Evolutionary conservation across 2,888 invertebrate species (phyloP).

Genomic region (Eledone cirrhosa): DNA sequence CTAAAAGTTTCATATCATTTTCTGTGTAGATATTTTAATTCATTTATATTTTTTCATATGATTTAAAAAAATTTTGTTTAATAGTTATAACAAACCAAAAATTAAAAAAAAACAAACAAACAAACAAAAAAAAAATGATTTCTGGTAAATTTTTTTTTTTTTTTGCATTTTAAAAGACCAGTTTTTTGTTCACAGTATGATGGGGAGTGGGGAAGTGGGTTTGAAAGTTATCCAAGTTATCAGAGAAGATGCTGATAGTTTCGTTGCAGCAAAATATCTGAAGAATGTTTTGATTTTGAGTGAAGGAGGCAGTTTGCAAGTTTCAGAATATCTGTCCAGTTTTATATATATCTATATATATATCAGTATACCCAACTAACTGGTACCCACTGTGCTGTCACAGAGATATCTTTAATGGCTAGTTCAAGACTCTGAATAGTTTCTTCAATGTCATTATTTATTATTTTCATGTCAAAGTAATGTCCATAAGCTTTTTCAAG

Average conservation of each 20-base stretch:
- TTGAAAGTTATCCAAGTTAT: background rate
- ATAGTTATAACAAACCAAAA: too few relatives aligned
- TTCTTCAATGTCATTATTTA: constrained; percentile 99
- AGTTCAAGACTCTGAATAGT: constrained; percentile 92
- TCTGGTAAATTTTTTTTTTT: too few relatives aligned
- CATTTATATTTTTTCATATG: too few relatives aligned
- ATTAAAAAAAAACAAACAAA: too few relatives aligned
- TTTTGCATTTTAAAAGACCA: too few relatives aligned
- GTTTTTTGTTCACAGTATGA: too few relatives aligned
- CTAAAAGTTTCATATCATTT: too few relatives aligned
- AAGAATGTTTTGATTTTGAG: background rate
- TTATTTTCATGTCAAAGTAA: constrained; percentile 96
- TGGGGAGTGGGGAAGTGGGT: background rate
- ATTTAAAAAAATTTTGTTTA: too few relatives aligned
- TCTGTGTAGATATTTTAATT: too few relatives aligned
- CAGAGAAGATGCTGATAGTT: constrained; percentile 8
- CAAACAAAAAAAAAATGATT: too few relatives aligned
- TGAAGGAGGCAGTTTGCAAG: background rate
- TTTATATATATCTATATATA: background rate
- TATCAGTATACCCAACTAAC: constrained; percentile 93
- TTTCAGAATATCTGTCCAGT: too few relatives aligned
- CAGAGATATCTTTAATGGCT: constrained; percentile 83
- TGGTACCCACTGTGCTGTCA: constrained; percentile 94
- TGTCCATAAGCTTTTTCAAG: constrained; percentile 97
- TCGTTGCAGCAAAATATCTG: constrained; percentile 16